Conservation (phyloP, 1,140 invertebrate species). For the Dreissena rostriformis region DNA sequence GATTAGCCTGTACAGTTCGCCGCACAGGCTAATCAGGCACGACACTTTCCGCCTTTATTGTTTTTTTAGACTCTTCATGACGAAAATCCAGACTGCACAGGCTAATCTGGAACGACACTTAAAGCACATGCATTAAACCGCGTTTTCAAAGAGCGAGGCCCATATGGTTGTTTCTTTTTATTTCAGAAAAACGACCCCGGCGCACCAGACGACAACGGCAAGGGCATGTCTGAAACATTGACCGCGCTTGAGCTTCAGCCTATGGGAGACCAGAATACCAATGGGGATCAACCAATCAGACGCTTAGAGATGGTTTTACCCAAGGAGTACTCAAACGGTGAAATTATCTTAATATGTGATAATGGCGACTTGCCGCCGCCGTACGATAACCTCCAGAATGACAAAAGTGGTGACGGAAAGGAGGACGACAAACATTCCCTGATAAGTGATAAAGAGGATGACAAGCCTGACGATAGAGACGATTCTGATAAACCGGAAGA, state of each 20-base stretch:
- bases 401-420: background rate
- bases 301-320: background rate
- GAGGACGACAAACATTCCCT: slow-evolving; percentile 51
- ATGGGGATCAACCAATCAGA: background rate
- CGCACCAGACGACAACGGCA: slow-evolving; percentile 4
- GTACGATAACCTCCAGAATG: slow-evolving; percentile 41
- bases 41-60: too few species aligned
- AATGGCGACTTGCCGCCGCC: slow-evolving; percentile 26
- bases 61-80: too few species aligned
- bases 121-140: too few species aligned
- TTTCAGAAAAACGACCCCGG: slow-evolving; percentile 9
- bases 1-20: too few species aligned
- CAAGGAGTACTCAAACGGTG: slow-evolving; percentile 50
- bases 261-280: slow-evolving; percentile 5
- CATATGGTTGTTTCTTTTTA: background rate
- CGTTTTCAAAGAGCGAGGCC: too few species aligned
- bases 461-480: slow-evolving; percentile 24
- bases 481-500: slow-evolving; percentile 23
- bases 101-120: too few species aligned
- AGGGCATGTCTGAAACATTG: slow-evolving; percentile 23
- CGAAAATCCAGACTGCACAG: too few species aligned
- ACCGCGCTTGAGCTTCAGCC: slow-evolving; percentile 39
- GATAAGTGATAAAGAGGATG: slow-evolving; percentile 40
- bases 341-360: slow-evolving; percentile 15
- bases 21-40: too few species aligned